A percentile compares a stretch with the other conserved stretches of the same genome.
Evolutionary conservation across 2,797 vertebrate species (phyloP).

Genomic region (Neomorphus geoffroyi): DNA sequence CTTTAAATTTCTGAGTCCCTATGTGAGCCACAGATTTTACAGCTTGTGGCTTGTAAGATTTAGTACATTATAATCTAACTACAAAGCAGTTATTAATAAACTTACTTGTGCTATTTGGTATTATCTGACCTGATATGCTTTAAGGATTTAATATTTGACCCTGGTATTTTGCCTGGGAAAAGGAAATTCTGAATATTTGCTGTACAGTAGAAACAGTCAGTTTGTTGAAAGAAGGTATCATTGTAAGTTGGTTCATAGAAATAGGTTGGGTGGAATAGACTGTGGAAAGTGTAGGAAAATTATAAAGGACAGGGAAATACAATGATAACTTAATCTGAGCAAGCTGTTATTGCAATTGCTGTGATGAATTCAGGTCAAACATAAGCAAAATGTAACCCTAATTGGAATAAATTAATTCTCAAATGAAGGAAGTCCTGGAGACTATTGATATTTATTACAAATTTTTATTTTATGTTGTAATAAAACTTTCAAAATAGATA

Average conservation of each 20-base stretch:
- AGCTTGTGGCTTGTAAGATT: not conserved
- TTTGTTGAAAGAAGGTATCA: not conserved
- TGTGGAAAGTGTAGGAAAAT: not conserved
- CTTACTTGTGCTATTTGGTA: not conserved
- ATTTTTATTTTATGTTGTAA: not conserved
- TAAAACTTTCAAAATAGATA: constrained; percentile 28
- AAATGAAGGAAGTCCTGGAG: constrained; percentile 17
- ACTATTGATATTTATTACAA: constrained; percentile 20
- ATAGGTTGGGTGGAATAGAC: not conserved
- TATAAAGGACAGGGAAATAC: constrained; percentile 1
- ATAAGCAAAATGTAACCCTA: constrained; percentile 26
- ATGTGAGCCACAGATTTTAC: not conserved
- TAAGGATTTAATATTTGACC: not conserved
- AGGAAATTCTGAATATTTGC: not conserved
- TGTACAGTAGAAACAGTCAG: not conserved
- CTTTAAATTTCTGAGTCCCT: not conserved
- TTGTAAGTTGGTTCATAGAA: not conserved
- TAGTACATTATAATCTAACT: not conserved
- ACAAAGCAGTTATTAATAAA: not conserved
- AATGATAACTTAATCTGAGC: constrained; percentile 41
- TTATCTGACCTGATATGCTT: not conserved
- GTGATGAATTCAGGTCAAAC: constrained; percentile 35
- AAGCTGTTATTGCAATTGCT: constrained; percentile 19
- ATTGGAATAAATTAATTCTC: constrained; percentile 12
- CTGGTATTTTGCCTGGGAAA: not conserved